phyloP scores from a whole-genome alignment of 2,113 vertebrate species.

The Prinia subflava region DNA sequence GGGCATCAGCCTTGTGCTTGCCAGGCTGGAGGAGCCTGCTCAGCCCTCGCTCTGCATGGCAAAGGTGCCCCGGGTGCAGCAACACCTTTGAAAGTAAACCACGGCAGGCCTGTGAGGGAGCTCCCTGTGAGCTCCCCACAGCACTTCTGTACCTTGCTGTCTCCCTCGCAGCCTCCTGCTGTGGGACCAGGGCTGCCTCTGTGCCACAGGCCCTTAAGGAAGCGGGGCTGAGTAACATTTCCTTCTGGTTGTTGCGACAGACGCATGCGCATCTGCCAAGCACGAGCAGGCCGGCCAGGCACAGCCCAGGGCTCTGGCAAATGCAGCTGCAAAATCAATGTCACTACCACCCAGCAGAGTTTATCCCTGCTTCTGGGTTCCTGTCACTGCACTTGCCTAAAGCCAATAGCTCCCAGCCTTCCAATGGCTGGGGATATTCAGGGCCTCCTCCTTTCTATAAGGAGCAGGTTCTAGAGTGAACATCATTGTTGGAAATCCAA shows the following conservation, averaged over 20 bases:
- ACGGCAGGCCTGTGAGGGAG: background rate
- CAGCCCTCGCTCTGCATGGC: background rate
- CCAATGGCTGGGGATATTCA: background rate
- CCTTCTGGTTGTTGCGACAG: background rate
- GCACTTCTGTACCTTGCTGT: rapidly evolving
- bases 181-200: rapidly evolving
- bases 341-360: rapidly evolving
- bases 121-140: background rate
- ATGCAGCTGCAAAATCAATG: background rate
- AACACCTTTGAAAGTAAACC: background rate
- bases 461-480: background rate
- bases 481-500: background rate
- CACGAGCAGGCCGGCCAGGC: background rate
- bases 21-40: background rate
- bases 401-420: background rate
- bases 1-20: background rate
- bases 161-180: background rate
- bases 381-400: rapidly evolving
- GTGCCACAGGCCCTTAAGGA: rapidly evolving
- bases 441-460: background rate
- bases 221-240: background rate
- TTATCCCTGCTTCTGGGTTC: background rate
- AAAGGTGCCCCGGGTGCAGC: rapidly evolving
- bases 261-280: background rate
- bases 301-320: background rate